Evolutionary conservation across 2,113 vertebrate species (phyloP).

Genomic region (human): GRCh38 chr5:111118501-111119000

Average conservation of each 20-base stretch:
- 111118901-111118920: not conserved
- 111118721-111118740: not conserved
- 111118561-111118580: not conserved
- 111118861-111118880: slow-evolving; percentile 29
- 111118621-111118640: slow-evolving; percentile 4
- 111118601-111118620: not conserved
- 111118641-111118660: not conserved
- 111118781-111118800: not conserved
- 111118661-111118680: not conserved
- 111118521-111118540: not conserved
- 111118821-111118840: not conserved
- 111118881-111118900: not conserved
- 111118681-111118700: not conserved
- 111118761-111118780: not conserved
- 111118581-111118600: not conserved
- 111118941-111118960: slow-evolving; percentile 9
- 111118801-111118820: slow-evolving; percentile 16
- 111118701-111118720: not conserved
- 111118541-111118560: not conserved
- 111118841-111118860: slow-evolving; percentile 3
- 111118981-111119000: not conserved
- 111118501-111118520: not conserved
- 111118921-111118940: not conserved
- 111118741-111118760: not conserved
- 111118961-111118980: not conserved